Percentiles rank a stretch among this genome's conserved stretches.
Evolutionary conservation across 2,888 invertebrate genomes (phyloP).

Genomic region (Asteroscopus sphinx): DNA sequence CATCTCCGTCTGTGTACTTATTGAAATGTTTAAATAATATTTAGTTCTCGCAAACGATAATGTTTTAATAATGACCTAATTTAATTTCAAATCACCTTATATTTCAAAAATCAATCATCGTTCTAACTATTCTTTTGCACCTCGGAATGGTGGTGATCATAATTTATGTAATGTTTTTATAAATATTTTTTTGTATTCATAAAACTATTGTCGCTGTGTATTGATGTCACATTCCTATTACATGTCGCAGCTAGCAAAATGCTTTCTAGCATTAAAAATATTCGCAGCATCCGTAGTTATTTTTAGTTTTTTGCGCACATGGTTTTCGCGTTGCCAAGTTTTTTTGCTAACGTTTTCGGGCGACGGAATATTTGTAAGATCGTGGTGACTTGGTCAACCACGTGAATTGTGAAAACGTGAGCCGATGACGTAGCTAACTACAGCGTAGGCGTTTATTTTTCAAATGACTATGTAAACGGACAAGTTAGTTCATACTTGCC

Average conservation of each 20-base stretch:
- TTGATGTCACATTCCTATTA: not conserved
- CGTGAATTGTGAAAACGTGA: conserved; percentile 27
- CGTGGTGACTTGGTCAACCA: conserved; percentile 18
- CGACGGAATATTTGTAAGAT: conserved; percentile 24
- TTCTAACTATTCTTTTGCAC: no score
- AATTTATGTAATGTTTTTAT: not conserved
- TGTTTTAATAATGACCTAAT: no score
- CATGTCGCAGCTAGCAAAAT: not conserved
- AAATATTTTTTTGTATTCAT: not conserved
- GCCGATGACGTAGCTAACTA: conserved; percentile 5
- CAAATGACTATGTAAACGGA: not conserved
- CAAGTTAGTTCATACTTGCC: no score
- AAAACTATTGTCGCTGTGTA: no score
- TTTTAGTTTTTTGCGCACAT: conserved; percentile 42
- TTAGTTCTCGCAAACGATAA: no score
- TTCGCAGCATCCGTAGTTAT: conserved; percentile 18
- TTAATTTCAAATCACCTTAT: no score
- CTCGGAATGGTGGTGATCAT: no score
- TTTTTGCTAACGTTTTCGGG: conserved; percentile 11
- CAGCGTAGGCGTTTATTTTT: conserved; percentile 18
- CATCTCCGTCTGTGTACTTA: no score
- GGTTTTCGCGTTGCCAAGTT: conserved; percentile 47
- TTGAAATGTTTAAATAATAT: no score
- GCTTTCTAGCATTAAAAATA: conserved; percentile 7
- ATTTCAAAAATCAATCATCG: no score